phyloP scores from a whole-genome alignment of 2,888 invertebrate genomes.

The Ormyrus pomaceus region DNA sequence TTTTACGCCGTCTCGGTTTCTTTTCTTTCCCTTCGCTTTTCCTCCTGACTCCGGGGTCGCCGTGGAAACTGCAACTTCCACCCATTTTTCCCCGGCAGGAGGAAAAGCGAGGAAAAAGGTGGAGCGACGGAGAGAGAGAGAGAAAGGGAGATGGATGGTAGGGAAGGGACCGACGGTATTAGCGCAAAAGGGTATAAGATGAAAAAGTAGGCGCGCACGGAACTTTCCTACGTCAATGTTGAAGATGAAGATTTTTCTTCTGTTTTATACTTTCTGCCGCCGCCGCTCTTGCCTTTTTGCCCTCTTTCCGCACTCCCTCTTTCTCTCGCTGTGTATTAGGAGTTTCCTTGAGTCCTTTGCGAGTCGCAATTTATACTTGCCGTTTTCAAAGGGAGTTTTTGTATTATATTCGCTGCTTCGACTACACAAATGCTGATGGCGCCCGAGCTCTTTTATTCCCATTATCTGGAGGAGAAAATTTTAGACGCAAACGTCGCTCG shows the following conservation, averaged over 20 bases:
- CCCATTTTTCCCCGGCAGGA: conserved; percentile 14
- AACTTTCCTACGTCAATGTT: conserved; percentile 47
- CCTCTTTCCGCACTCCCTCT: not conserved
- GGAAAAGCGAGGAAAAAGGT: conserved; percentile 1
- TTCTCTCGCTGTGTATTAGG: conserved; percentile 9
- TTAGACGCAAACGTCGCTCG: too few species aligned
- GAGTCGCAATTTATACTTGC: not conserved
- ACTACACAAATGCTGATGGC: too few species aligned
- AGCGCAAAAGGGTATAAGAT: conserved; percentile 18
- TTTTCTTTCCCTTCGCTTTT: conserved; percentile 13
- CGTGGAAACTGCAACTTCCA: conserved; percentile 53
- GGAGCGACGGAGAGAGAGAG: not conserved
- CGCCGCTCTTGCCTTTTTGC: not conserved
- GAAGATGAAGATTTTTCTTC: conserved; percentile 46
- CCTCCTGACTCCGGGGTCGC: conserved; percentile 30
- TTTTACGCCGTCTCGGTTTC: conserved; percentile 30
- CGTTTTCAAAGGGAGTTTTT: too few species aligned
- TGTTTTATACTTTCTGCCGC: conserved; percentile 4
- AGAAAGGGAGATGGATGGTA: conserved; percentile 7
- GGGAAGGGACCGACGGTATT: not conserved
- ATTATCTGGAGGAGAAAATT: too few species aligned
- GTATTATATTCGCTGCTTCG: too few species aligned
- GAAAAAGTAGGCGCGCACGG: conserved; percentile 4
- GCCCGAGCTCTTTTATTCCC: too few species aligned
- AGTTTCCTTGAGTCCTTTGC: conserved; percentile 1